Percentiles rank a stretch among this genome's conserved stretches.
Conservation (phyloP, 1,140 invertebrate genomes). For the Atta cephalotes region DNA sequence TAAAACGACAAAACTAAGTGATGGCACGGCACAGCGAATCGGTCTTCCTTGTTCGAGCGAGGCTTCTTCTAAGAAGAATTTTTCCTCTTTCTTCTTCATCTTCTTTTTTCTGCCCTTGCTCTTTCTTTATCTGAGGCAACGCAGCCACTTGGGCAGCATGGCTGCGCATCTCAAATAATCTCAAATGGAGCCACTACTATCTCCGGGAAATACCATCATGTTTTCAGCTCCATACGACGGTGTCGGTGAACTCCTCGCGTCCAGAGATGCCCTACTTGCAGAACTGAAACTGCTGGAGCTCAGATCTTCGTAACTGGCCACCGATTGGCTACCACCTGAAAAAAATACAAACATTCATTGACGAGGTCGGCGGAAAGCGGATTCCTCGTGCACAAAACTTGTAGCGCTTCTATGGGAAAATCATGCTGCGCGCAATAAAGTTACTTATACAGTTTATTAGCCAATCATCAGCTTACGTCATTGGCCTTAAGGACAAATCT, state of each 20-base stretch:
- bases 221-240: constrained; percentile 90
- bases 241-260: constrained; percentile 90
- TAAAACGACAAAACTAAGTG: constrained; percentile 3
- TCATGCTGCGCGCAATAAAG: constrained; percentile 6
- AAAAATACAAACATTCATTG: constrained; percentile 41
- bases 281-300: constrained; percentile 94
- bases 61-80: not conserved
- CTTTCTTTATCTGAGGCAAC: constrained; percentile 80
- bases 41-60: not conserved
- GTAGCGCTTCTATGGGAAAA: not conserved
- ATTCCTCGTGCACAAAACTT: not conserved
- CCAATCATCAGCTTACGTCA: constrained; percentile 21
- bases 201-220: constrained; percentile 91
- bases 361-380: not conserved
- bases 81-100: not conserved
- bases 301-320: constrained; percentile 90
- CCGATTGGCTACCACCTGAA: constrained; percentile 87
- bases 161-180: constrained; percentile 81
- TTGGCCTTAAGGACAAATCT: constrained; percentile 43
- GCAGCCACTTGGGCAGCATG: constrained; percentile 80
- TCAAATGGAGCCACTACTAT: constrained; percentile 90
- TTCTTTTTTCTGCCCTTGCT: not conserved
- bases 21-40: not conserved
- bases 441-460: constrained; percentile 27
- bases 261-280: constrained; percentile 92